Base-by-base conservation (phyloP, 2,797 vertebrate species). In the Manis crassicaudata region DNA sequence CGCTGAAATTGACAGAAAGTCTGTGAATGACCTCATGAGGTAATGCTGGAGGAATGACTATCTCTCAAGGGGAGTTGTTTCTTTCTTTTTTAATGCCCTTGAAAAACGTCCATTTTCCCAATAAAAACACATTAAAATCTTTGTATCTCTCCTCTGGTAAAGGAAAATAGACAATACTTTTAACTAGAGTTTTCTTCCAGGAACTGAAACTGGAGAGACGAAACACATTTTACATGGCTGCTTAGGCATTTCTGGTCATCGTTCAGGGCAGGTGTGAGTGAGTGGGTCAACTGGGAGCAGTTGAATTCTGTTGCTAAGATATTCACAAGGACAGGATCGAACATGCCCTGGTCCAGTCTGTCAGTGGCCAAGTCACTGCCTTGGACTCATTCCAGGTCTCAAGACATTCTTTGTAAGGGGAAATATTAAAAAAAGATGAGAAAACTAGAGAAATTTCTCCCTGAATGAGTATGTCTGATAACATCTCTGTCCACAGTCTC, bases 321-420 rank as follows among this genome's bases (percentile, higher is more conserved):
- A 17, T 67, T 72, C 60, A 17, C 37, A 80, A 90, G 63, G 87
- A 83, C 60, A 58, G 7, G n/a, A 46, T 68, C 6, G 4, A 77
- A 87, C 62, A 25, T 35, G 65, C 35, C 50, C 58, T 46, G 1
- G 56, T 63, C 68, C 54, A 58, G 70, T 62, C 25, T 20, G 63
- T 67, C 50, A 81, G 43, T 25, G 35, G n/a, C 43, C 93, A 76
- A 75, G 52, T 82, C 92, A 95, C 27, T 83, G 67, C 14, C 50
- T 76, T 83, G 68, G 25, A 72, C 10, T 94, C 60, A 72, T 80
- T 88, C 91, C 5, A 40, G 75, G 37, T 85, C 65, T 96, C 91
- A 56, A 89, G 93, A 25, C 7, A 10, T 60, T 95, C 87, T 96
- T 97, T 95, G 9, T 95, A 97, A 97, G 2, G 92, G 50, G 1